Evolutionary conservation across 1,140 invertebrate species (phyloP).

Genomic region (Tetragnatha versicolor): DNA sequence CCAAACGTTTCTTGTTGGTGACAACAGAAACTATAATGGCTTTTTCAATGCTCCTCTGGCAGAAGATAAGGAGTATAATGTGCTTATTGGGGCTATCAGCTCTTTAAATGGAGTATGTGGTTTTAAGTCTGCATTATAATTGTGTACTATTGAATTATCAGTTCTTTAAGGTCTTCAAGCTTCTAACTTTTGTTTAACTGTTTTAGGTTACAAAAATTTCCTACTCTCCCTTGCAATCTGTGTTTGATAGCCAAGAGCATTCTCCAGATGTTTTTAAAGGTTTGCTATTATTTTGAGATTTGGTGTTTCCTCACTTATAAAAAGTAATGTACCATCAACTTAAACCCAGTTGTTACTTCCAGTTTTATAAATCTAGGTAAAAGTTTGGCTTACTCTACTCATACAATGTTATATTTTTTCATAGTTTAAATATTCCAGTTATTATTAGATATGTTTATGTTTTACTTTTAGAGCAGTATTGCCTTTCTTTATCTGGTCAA

Average conservation of each 20-base stretch:
- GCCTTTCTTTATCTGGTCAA: no score
- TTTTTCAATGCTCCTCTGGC: constrained; percentile 82
- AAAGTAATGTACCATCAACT: no score
- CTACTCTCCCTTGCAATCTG: constrained; percentile 41
- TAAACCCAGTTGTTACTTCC: no score
- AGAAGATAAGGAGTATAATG: constrained; percentile 70
- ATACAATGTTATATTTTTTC: no score
- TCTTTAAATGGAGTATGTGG: constrained; percentile 68
- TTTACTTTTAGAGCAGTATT: not conserved
- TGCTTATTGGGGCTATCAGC: constrained; percentile 78
- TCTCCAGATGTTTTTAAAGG: constrained; percentile 26
- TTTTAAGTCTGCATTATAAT: not conserved
- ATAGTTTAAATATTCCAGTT: no score
- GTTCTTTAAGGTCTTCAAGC: not conserved
- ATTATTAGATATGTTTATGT: not conserved
- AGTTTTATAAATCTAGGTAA: no score
- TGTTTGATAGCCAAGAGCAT: constrained; percentile 12
- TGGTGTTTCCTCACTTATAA: not conserved
- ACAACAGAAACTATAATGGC: constrained; percentile 75
- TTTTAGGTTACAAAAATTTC: constrained; percentile 37
- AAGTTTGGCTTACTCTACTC: no score
- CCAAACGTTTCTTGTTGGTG: constrained; percentile 77
- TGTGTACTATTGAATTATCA: not conserved
- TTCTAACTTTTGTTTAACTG: not conserved
- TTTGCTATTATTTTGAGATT: not conserved